Evolutionary conservation across 2,797 vertebrate genomes (phyloP).

Genomic region (Naso thynnoides): DNA sequence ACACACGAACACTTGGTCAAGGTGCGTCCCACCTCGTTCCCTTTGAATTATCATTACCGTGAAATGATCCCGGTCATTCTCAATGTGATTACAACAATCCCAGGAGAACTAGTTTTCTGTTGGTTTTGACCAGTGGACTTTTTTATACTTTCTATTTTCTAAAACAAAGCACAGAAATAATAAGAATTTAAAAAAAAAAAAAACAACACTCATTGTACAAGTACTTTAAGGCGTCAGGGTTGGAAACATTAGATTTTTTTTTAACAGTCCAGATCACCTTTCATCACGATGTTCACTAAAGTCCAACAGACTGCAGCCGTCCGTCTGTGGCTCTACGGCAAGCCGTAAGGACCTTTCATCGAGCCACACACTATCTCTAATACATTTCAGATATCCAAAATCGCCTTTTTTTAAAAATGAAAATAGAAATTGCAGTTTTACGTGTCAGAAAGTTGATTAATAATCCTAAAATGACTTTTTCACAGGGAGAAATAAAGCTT

Average conservation of each 20-base stretch:
- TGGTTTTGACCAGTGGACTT: conserved; percentile 18
- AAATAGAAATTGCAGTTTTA: no score
- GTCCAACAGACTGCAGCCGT: conserved; percentile 54
- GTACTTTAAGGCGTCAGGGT: conserved; percentile 81
- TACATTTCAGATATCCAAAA: no score
- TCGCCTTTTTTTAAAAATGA: no score
- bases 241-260: conserved; percentile 66
- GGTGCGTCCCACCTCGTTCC: conserved; percentile 34
- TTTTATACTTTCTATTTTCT: conserved; percentile 25
- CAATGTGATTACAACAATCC: conserved; percentile 11
- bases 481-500: no score
- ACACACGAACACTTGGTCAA: conserved; percentile 59
- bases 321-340: conserved; percentile 10
- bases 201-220: conserved; percentile 45
- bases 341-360: no score
- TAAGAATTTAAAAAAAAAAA: conserved; percentile 49
- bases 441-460: no score
- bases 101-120: conserved; percentile 24
- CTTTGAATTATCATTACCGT: conserved; percentile 10
- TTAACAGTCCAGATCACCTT: conserved; percentile 72
- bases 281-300: conserved; percentile 60
- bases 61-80: conserved; percentile 20
- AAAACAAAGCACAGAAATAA: conserved; percentile 53
- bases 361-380: no score
- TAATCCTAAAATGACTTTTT: no score